Evolutionary conservation across 2,113 vertebrate species (phyloP).

Genomic region (Rhinogobius similis): DNA sequence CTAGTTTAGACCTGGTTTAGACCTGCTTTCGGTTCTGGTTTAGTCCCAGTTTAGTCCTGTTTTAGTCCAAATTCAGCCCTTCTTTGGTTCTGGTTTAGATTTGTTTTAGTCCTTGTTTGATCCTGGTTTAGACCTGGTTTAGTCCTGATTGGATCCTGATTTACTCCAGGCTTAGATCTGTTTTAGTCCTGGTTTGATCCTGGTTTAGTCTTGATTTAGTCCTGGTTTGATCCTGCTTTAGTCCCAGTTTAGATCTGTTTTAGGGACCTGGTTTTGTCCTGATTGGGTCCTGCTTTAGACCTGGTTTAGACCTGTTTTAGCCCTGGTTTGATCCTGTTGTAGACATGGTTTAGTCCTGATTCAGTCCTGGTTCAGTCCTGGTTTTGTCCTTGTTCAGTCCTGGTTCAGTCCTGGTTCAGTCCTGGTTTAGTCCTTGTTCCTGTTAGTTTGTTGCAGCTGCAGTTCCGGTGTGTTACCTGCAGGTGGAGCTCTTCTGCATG

Average conservation of each 20-base stretch:
- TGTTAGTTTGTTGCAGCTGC: neutral
- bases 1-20: no score
- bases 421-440: neutral
- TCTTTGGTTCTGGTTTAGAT: no score
- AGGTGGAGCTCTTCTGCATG: slow-evolving; percentile 12
- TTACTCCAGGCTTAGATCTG: no score
- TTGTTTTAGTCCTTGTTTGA: no score
- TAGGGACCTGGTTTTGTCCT: neutral
- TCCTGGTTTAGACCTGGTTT: no score
- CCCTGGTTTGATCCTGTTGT: neutral
- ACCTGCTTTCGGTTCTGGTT: no score
- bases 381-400: neutral
- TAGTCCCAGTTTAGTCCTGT: neutral
- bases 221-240: neutral
- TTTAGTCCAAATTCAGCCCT: neutral
- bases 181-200: no score
- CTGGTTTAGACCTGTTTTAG: neutral
- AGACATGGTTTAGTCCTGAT: neutral
- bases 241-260: no score
- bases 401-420: neutral
- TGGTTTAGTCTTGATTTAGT: neutral
- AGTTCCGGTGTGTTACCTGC: neutral
- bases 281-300: neutral
- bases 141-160: no score
- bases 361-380: neutral